Conservation (phyloP, 1,140 invertebrate genomes). For the Brachionus plicatilis region DNA sequence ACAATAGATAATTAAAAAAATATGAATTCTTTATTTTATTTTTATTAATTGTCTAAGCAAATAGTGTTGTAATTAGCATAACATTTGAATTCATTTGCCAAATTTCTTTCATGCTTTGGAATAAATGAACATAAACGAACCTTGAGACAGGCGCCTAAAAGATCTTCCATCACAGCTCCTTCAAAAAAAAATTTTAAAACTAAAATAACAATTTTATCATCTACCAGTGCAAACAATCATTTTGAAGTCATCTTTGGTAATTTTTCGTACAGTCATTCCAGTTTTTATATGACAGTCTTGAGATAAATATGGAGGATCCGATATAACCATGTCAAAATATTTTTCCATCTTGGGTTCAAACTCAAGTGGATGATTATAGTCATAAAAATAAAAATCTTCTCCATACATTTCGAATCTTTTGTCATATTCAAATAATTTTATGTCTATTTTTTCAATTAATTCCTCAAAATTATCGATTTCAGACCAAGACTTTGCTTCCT, state of each 20-base stretch:
- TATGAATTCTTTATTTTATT: not conserved
- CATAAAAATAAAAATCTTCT: constrained; percentile 76
- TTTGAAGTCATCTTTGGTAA: constrained; percentile 66
- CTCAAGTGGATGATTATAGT: constrained; percentile 74
- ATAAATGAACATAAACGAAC: constrained; percentile 65
- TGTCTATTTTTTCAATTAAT: constrained; percentile 45
- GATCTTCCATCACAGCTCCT: constrained; percentile 71
- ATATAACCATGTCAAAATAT: constrained; percentile 76
- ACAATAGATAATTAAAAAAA: not conserved
- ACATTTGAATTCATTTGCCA: constrained; percentile 85
- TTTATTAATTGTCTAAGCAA: constrained; percentile 15
- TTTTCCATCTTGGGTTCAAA: constrained; percentile 62
- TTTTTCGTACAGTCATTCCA: constrained; percentile 67
- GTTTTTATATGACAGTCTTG: constrained; percentile 84
- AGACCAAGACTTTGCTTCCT: not conserved
- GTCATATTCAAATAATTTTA: constrained; percentile 64
- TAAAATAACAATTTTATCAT: constrained; percentile 5
- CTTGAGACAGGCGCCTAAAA: constrained; percentile 63
- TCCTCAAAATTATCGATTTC: constrained; percentile 31
- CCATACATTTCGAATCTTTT: constrained; percentile 71
- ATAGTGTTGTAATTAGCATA: constrained; percentile 73
- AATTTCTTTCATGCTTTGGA: constrained; percentile 76
- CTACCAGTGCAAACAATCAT: constrained; percentile 81
- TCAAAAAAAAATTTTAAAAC: constrained; percentile 45
- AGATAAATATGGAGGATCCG: constrained; percentile 87